Conservation (phyloP, 2,113 vertebrate species). For the Arvicanthis niloticus region DNA sequence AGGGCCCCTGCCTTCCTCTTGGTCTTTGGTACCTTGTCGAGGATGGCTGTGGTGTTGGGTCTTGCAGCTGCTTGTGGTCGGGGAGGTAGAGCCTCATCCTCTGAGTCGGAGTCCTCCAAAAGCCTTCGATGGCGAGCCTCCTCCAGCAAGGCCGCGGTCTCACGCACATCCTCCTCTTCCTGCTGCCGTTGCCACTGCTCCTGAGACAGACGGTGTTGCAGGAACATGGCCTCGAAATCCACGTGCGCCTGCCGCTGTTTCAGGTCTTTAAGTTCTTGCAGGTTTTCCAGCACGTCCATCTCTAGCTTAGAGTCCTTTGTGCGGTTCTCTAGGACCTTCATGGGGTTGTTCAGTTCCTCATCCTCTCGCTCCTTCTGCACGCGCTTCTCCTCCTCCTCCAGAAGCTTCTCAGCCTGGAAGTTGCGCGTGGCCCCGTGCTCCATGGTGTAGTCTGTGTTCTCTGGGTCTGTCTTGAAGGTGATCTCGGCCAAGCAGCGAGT, state of each 20-base stretch:
- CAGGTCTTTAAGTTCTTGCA: constrained; percentile 97
- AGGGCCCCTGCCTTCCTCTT: constrained; percentile 78
- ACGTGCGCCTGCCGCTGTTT: constrained; percentile 97
- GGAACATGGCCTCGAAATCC: constrained; percentile 94
- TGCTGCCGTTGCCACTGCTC: constrained; percentile 86
- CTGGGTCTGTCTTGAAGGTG: constrained; percentile 96
- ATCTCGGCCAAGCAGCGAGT: constrained; percentile 96
- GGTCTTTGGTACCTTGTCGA: constrained; percentile 88
- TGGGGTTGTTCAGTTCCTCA: constrained; percentile 97
- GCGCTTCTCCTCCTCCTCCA: constrained; percentile 96
- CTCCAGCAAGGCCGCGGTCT: constrained; percentile 94
- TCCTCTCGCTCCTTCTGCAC: constrained; percentile 94
- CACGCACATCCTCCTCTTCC: constrained; percentile 93
- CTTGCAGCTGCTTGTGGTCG: accelerated
- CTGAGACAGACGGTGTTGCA: constrained; percentile 90
- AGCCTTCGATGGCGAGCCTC: constrained; percentile 88
- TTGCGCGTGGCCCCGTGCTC: constrained; percentile 96
- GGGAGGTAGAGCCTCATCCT: accelerated
- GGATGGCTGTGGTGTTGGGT: constrained; percentile 90
- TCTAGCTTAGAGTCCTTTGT: constrained; percentile 98
- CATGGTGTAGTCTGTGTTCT: constrained; percentile 98
- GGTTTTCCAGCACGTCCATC: constrained; percentile 98
- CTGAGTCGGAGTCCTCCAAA: constrained; percentile 85
- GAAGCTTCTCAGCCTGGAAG: constrained; percentile 94
- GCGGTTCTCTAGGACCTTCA: constrained; percentile 98